Conservation (phyloP, 2,797 vertebrate species). For the Danionella dracula region DNA sequence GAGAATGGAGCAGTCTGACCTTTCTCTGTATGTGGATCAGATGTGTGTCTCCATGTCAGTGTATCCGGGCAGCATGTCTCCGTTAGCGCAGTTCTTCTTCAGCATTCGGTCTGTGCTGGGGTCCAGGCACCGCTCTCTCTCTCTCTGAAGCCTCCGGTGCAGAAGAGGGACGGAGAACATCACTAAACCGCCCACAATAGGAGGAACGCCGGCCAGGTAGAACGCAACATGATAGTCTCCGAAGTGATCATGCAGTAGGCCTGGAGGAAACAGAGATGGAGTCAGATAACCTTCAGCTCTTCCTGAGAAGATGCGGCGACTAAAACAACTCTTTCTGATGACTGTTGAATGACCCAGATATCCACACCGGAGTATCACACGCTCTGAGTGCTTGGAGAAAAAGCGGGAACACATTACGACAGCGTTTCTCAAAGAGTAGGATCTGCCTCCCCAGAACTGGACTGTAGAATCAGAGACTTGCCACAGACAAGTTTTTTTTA, state of each 20-base stretch:
- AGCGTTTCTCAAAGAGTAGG: too few species aligned
- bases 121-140: constrained; percentile 66
- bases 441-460: too few species aligned
- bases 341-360: too few species aligned
- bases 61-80: constrained; percentile 88
- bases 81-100: constrained; percentile 78
- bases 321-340: too few species aligned
- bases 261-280: constrained; percentile 68
- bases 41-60: constrained; percentile 84
- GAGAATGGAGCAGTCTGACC: too few species aligned
- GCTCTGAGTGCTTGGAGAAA: too few species aligned
- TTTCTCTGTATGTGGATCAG: constrained; percentile 62
- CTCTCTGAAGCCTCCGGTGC: constrained; percentile 72
- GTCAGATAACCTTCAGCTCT: too few species aligned
- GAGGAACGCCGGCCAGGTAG: constrained; percentile 91
- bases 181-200: constrained; percentile 84
- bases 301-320: too few species aligned
- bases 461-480: too few species aligned
- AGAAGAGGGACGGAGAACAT: constrained; percentile 90
- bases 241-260: constrained; percentile 81
- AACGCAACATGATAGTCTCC: constrained; percentile 85
- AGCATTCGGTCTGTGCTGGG: constrained; percentile 84
- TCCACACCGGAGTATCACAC: too few species aligned
- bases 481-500: too few species aligned
- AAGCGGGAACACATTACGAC: too few species aligned